Conservation (phyloP, 1,140 invertebrate genomes). For the Saccostrea echinata region DNA sequence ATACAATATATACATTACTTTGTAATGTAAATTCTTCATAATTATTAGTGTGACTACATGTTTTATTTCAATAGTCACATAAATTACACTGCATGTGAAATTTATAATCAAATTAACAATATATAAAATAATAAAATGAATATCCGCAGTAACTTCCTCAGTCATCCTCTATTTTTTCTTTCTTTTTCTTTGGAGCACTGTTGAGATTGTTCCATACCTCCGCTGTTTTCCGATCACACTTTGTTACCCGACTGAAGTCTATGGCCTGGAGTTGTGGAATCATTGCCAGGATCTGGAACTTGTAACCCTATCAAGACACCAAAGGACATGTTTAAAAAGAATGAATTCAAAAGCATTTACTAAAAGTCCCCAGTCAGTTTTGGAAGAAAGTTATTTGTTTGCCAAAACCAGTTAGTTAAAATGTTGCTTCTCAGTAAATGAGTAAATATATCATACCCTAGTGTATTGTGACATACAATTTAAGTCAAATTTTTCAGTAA, state of each 20-base stretch:
- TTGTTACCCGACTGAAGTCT: constrained; percentile 66
- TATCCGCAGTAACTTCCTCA: background rate
- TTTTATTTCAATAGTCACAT: background rate
- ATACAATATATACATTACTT: background rate
- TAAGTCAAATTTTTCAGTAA: too few species aligned
- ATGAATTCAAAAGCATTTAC: too few species aligned
- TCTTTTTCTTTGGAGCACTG: constrained; percentile 52
- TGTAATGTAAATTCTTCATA: background rate
- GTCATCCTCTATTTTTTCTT: constrained; percentile 52
- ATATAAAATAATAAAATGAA: background rate
- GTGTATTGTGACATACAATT: too few species aligned
- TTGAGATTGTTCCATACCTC: constrained; percentile 60
- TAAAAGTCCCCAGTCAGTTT: too few species aligned
- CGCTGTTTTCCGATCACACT: constrained; percentile 62
- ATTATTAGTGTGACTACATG: background rate
- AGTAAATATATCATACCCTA: too few species aligned
- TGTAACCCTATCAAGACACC: constrained; percentile 61
- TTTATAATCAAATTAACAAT: background rate
- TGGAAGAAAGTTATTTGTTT: too few species aligned
- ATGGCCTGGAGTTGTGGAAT: constrained; percentile 60
- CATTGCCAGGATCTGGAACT: constrained; percentile 55
- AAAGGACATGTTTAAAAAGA: background rate
- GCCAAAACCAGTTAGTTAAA: too few species aligned
- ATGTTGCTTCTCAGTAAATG: too few species aligned
- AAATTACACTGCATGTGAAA: background rate